Percentiles rank a stretch among this genome's conserved stretches.
Conservation (phyloP, 2,113 vertebrate genomes). For the Rhinogobius similis region DNA sequence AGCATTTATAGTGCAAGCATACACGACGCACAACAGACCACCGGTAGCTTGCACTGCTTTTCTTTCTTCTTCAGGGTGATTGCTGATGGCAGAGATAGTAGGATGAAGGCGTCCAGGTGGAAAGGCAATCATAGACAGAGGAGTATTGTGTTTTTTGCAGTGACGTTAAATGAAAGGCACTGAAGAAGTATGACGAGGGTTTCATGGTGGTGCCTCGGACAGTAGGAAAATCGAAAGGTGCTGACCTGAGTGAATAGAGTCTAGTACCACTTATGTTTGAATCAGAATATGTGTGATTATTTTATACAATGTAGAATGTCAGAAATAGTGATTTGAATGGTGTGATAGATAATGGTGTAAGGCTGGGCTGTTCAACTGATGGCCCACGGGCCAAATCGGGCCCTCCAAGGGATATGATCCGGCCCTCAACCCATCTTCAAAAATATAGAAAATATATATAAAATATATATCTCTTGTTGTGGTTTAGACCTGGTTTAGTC, state of each 20-base stretch:
- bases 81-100: conserved; percentile 65
- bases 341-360: too few relatives aligned
- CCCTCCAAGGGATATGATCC: too few relatives aligned
- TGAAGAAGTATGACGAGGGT: conserved; percentile 22
- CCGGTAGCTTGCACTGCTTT: conserved; percentile 18
- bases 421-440: too few relatives aligned
- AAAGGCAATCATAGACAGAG: conserved; percentile 64
- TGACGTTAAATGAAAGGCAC: conserved; percentile 60
- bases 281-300: too few relatives aligned
- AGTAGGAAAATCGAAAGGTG: conserved; percentile 72
- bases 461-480: too few relatives aligned
- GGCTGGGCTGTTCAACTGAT: too few relatives aligned
- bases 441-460: too few relatives aligned
- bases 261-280: too few relatives aligned
- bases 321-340: too few relatives aligned
- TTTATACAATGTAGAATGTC: too few relatives aligned
- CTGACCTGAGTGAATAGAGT: conserved; percentile 70
- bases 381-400: too few relatives aligned
- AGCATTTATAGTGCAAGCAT: conserved; percentile 84
- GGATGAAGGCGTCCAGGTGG: conserved; percentile 63
- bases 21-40: conserved; percentile 54
- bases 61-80: conserved; percentile 60
- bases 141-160: conserved; percentile 54
- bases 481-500: too few relatives aligned
- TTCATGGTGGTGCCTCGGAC: conserved; percentile 1